phyloP scores from a whole-genome alignment of 2,113 vertebrate genomes.

The Rhinolophus ferrumequinum region DNA sequence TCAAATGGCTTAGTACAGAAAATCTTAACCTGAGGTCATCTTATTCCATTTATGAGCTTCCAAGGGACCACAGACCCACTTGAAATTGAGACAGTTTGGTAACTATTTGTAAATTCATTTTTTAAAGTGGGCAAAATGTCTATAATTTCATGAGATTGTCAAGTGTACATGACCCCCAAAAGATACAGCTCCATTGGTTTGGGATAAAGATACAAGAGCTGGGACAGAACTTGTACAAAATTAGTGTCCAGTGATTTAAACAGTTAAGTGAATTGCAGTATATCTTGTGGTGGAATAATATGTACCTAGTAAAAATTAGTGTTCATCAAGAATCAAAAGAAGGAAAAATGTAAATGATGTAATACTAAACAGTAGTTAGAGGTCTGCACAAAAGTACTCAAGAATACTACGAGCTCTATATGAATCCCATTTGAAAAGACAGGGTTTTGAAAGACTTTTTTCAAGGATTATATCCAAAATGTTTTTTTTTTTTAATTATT shows the following conservation, averaged over 20 bases:
- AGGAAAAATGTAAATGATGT: background rate
- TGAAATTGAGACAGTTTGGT: background rate
- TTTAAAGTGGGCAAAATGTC: background rate
- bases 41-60: background rate
- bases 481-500: too few relatives aligned
- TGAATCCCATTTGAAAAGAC: background rate
- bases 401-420: background rate
- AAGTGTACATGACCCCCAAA: background rate
- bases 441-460: constrained; percentile 11
- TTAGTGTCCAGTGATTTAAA: background rate
- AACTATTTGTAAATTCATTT: background rate
- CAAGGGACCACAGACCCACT: background rate
- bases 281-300: background rate
- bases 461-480: background rate
- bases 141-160: background rate
- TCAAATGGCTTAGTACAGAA: background rate
- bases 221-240: background rate
- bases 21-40: background rate
- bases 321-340: background rate
- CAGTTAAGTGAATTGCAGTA: background rate
- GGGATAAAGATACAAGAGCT: background rate
- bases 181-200: background rate
- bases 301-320: background rate
- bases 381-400: background rate
- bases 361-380: constrained; percentile 13